These are phyloP conservation scores for Pelodiscus sinensis DNA, from an alignment of 2,113 vertebrate species.

Conservation along the genomic window DNA sequence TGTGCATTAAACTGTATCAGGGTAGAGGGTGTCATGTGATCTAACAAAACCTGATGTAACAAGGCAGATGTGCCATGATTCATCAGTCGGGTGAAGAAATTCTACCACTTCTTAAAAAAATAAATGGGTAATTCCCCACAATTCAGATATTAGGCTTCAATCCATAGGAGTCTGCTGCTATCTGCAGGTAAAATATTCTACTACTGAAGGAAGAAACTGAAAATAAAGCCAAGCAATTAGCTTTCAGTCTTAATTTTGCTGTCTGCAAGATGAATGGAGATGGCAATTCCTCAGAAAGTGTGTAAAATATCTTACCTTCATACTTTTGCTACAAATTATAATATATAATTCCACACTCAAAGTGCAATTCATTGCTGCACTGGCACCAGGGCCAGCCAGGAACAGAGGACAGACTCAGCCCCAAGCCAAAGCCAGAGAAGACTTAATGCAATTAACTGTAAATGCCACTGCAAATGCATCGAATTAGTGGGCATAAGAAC, in stretches of 20 bases:
- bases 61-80: conserved; percentile 17
- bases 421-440: background rate
- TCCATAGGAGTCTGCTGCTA: conserved; percentile 69
- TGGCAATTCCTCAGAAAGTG: background rate
- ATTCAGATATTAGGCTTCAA: conserved; percentile 8
- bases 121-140: conserved; percentile 1
- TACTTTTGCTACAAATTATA: background rate
- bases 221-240: conserved; percentile 4
- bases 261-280: background rate
- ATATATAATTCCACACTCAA: background rate
- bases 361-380: background rate
- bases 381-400: background rate
- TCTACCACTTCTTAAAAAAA: background rate
- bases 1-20: background rate
- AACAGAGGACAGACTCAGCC: background rate
- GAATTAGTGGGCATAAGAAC: background rate
- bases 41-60: background rate
- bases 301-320: background rate
- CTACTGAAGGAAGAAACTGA: conserved; percentile 42
- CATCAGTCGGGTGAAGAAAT: conserved; percentile 15
- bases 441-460: background rate
- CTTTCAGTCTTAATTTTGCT: conserved; percentile 25
- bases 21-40: background rate
- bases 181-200: conserved; percentile 70
- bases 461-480: background rate